Conservation (phyloP, 35 echinoderm and acorn worm species). For the Lytechinus variegatus region DNA sequence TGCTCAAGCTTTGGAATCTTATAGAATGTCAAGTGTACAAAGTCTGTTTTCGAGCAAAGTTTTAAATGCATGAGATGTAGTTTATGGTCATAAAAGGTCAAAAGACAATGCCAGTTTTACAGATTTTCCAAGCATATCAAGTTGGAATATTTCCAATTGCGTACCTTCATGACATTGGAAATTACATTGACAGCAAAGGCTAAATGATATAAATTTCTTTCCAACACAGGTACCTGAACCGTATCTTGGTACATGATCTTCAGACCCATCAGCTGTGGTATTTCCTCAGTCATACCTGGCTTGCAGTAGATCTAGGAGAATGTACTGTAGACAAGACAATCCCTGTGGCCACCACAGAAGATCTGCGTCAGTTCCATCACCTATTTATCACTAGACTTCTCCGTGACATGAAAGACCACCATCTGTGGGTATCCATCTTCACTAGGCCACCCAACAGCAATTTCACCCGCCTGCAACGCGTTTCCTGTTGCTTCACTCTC, state of each 20-base stretch:
- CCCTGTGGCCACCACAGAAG: conserved; percentile 62
- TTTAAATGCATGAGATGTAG: too few species aligned
- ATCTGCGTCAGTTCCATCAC: conserved; percentile 76
- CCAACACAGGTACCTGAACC: conserved; percentile 79
- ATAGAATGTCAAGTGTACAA: too few species aligned
- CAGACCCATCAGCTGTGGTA: conserved; percentile 87
- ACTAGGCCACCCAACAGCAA: conserved; percentile 70
- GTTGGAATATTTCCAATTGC: too few species aligned
- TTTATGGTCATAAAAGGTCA: too few species aligned
- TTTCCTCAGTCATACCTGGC: conserved; percentile 93
- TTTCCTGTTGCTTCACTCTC: conserved; percentile 75
- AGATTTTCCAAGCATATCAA: too few species aligned
- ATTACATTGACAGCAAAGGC: neutral
- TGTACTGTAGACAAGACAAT: conserved; percentile 71
- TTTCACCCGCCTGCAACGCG: conserved; percentile 90
- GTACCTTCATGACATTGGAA: neutral
- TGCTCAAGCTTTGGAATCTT: too few species aligned
- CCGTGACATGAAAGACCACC: conserved; percentile 85
- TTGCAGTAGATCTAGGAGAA: conserved; percentile 72
- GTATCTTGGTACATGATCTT: conserved; percentile 89
- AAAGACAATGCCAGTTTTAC: too few species aligned
- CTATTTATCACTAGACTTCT: conserved; percentile 70
- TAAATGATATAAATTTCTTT: conserved; percentile 23
- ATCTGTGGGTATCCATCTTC: conserved; percentile 91
- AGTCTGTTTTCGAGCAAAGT: too few species aligned